These are phyloP conservation scores for Halesus radiatus DNA, from an alignment of 1,140 invertebrate genomes.

Conservation along the genomic window DNA sequence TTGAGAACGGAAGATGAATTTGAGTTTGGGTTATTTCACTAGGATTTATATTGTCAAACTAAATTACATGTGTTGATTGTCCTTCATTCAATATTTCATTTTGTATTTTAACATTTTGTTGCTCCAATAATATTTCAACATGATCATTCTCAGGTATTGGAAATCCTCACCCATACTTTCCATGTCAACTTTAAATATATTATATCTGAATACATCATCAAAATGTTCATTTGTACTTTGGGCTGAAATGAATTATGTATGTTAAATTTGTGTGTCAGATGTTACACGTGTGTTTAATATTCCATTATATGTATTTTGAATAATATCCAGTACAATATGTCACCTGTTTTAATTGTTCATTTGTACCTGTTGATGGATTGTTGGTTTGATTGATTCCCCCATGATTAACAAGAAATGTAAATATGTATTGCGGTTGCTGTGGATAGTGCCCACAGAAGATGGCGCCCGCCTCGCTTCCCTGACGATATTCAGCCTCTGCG, in stretches of 20 bases:
- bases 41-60: no score
- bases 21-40: no score
- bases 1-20: no score
- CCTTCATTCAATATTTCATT: not conserved
- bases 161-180: no score
- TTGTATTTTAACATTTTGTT: not conserved
- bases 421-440: slow-evolving; percentile 25
- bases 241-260: no score
- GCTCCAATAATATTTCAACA: not conserved
- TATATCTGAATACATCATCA: no score
- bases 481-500: slow-evolving; percentile 81
- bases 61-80: no score
- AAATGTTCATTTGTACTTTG: no score
- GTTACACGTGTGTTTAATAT: no score
- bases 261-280: no score
- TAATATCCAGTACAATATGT: not conserved
- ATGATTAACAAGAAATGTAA: slow-evolving; percentile 39
- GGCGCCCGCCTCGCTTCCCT: slow-evolving; percentile 79
- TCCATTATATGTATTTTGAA: no score
- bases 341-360: not conserved
- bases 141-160: not conserved
- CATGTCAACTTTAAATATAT: no score
- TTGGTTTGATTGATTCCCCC: not conserved
- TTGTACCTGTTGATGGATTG: not conserved
- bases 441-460: slow-evolving; percentile 76